Evolutionary conservation across 2,113 vertebrate species (phyloP), one percentile per base, ranked within the genome.

Genomic region (Tachysurus vachellii): DNA sequence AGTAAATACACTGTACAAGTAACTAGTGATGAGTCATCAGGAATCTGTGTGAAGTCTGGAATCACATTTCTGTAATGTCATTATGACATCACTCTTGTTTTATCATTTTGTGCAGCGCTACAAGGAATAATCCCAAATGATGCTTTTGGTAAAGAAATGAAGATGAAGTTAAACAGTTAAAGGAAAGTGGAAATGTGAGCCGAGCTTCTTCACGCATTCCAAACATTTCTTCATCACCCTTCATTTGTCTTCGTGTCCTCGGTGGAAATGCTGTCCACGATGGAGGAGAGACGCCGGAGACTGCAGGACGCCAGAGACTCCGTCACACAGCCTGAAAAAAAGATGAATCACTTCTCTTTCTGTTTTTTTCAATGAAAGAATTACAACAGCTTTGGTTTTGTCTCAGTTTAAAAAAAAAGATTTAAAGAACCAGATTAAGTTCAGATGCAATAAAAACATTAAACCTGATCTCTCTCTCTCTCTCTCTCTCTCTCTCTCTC

Each of bases 181-280:
- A 73, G 31, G 36, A 87, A 44, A 54, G 71, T 88, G 92, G 90
- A 91, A 94, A 92, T 89, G 88, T 88, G 17, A 86, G 90, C 83
- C 47, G 53, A 42, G 54, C 56, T 14, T 21, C 80, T 88, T 77
- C 85, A 85, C 64, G 76, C 71, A 76, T 31, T 76, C 77, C 17
- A 8, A 2, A 47, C 36, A 21, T 64, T 64, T 66, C 68, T 86
- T 21, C 57, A 87, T 81, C 70, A 57, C 50, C 73, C 53, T 81
- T 90, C 85, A 94, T 89, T 95, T 21, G 85, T 79, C 83, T 96
- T 98, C 88, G 91, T 93, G 31, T 99, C 96, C 53, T 97, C 96
- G 0, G 93, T 97, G 88, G 96, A 97, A 93, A 99, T 99, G 90
- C 98, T 99, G 96, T 99, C 96, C 92, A 99, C 98, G 79, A 99